phyloP scores from a whole-genome alignment of 2,113 vertebrate species.

The Hippocampus comes region DNA sequence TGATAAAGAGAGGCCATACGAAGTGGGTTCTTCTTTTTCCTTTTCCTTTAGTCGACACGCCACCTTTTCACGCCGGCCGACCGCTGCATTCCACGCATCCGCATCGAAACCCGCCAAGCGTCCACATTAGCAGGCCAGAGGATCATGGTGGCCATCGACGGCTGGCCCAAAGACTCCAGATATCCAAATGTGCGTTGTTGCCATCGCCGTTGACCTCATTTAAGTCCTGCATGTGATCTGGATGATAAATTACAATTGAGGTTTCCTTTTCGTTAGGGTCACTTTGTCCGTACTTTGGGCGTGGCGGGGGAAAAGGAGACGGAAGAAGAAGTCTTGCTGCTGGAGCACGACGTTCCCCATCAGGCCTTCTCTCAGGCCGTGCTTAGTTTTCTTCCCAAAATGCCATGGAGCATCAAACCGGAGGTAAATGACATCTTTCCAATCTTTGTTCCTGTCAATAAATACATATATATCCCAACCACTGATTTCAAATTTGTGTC shows the following conservation, averaged over 20 bases:
- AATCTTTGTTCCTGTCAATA: too few species aligned
- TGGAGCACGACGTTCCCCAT: slow-evolving; percentile 96
- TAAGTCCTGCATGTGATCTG: background rate
- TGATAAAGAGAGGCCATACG: too few species aligned
- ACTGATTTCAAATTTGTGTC: background rate
- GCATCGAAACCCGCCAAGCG: slow-evolving; percentile 93
- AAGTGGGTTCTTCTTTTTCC: background rate
- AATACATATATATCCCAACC: background rate
- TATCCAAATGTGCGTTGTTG: slow-evolving; percentile 87
- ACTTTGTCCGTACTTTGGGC: slow-evolving; percentile 93
- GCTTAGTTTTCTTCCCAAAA: slow-evolving; percentile 89
- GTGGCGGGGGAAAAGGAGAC: slow-evolving; percentile 90
- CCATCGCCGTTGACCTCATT: background rate
- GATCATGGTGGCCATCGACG: slow-evolving; percentile 94
- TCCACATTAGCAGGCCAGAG: slow-evolving; percentile 82
- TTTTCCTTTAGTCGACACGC: slow-evolving; percentile 79
- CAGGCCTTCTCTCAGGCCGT: slow-evolving; percentile 90
- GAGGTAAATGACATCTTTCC: slow-evolving; percentile 67
- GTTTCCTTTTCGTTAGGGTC: slow-evolving; percentile 75
- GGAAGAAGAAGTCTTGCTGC: slow-evolving; percentile 88
- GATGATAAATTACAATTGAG: background rate
- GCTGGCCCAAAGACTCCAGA: slow-evolving; percentile 93
- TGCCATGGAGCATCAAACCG: slow-evolving; percentile 90
- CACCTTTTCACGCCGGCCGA: slow-evolving; percentile 97
- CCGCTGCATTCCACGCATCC: slow-evolving; percentile 89